These are phyloP conservation scores for Gibbula magus DNA, from an alignment of 2,888 invertebrate species.

Conservation along the genomic window DNA sequence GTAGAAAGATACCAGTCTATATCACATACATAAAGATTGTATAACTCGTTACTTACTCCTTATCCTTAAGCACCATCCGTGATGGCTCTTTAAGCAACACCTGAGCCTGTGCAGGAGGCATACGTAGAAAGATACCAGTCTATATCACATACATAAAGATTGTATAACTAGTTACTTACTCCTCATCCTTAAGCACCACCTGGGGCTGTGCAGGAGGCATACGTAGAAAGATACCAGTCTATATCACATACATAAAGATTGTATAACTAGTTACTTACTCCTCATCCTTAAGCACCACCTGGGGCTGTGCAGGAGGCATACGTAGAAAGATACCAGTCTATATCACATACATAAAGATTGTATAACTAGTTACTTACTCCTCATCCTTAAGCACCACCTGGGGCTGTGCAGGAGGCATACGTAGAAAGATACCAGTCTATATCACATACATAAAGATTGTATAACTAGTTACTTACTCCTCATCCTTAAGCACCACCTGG, in stretches of 20 bases:
- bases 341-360: constrained; percentile 80
- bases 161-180: constrained; percentile 48
- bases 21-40: constrained; percentile 80
- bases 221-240: constrained; percentile 90
- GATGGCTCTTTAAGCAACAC: no score
- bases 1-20: constrained; percentile 92
- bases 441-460: constrained; percentile 80
- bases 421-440: constrained; percentile 92
- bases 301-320: constrained; percentile 51
- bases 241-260: constrained; percentile 81
- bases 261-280: constrained; percentile 50
- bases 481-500: constrained; percentile 60
- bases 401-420: constrained; percentile 52
- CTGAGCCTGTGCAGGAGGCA: constrained; percentile 52
- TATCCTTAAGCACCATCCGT: constrained; percentile 61
- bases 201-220: constrained; percentile 53
- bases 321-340: constrained; percentile 92
- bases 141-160: constrained; percentile 82
- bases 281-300: constrained; percentile 60
- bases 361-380: constrained; percentile 50
- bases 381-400: constrained; percentile 61
- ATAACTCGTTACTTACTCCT: constrained; percentile 51
- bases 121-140: constrained; percentile 89
- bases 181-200: constrained; percentile 58
- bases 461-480: constrained; percentile 51